Conservation (phyloP, 2,113 vertebrate species). For the Lophochroa leadbeateri region DNA sequence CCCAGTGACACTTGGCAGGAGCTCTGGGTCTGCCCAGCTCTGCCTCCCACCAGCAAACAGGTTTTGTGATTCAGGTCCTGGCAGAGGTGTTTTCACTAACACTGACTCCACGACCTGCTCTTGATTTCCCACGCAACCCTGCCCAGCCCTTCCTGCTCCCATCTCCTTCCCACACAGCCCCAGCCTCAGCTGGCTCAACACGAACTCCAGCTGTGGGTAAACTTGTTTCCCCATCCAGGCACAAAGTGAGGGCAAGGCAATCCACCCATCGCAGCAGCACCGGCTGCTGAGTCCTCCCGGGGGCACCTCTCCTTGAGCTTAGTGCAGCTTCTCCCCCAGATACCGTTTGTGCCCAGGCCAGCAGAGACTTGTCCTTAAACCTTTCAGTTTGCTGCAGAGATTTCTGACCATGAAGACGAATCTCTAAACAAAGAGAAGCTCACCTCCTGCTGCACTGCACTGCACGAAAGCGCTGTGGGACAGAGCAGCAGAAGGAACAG, state of each 20-base stretch:
- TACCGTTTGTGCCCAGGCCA: background rate
- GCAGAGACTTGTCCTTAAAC: accelerated
- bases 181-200: background rate
- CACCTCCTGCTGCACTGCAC: background rate
- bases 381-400: background rate
- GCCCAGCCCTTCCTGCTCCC: background rate
- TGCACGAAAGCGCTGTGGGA: accelerated
- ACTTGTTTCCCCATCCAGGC: background rate
- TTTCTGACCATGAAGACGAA: background rate
- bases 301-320: background rate
- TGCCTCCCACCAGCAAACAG: background rate
- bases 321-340: background rate
- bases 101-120: background rate
- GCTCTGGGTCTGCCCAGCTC: background rate
- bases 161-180: background rate
- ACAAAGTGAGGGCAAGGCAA: background rate
- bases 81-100: background rate
- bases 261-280: accelerated
- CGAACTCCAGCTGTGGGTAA: background rate
- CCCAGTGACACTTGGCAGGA: background rate
- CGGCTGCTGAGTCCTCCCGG: background rate
- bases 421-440: background rate
- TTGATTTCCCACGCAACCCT: background rate
- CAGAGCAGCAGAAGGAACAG: background rate
- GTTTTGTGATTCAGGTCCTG: background rate